A percentile compares a stretch with the other conserved stretches of the same genome.
These are phyloP conservation scores for Pituophis catenifer DNA, from an alignment of 2,113 vertebrate genomes.

Conservation along the genomic window DNA sequence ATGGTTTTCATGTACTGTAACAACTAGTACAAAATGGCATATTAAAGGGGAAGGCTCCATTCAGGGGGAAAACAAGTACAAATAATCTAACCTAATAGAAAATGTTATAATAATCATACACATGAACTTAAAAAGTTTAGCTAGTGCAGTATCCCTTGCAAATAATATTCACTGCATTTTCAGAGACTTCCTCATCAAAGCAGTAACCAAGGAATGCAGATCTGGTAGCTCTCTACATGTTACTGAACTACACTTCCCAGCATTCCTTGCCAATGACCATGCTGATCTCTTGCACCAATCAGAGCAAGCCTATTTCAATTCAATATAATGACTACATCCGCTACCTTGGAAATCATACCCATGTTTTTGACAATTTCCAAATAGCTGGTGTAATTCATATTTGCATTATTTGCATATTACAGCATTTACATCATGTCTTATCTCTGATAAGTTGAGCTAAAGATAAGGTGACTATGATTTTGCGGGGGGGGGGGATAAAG, in stretches of 20 bases:
- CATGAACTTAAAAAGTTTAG: neutral
- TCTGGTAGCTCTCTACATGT: neutral
- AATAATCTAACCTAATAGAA: neutral
- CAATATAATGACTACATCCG: neutral
- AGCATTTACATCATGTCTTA: neutral
- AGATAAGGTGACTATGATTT: neutral
- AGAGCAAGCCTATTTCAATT: neutral
- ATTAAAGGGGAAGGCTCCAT: neutral
- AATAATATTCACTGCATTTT: neutral
- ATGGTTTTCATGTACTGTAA: neutral
- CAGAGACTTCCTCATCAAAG: neutral
- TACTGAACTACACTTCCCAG: neutral
- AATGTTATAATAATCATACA: neutral
- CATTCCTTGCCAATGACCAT: neutral
- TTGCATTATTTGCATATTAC: neutral
- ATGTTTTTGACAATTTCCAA: neutral
- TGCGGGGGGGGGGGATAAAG: neutral
- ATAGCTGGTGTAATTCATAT: neutral
- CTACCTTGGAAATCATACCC: neutral
- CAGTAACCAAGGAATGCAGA: neutral
- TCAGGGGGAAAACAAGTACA: neutral
- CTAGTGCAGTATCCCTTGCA: neutral
- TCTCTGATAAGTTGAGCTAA: neutral
- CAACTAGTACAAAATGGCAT: constrained; percentile 16
- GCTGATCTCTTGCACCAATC: neutral